Conservation (phyloP, 2,797 vertebrate species). For the Acanthis flammea region DNA sequence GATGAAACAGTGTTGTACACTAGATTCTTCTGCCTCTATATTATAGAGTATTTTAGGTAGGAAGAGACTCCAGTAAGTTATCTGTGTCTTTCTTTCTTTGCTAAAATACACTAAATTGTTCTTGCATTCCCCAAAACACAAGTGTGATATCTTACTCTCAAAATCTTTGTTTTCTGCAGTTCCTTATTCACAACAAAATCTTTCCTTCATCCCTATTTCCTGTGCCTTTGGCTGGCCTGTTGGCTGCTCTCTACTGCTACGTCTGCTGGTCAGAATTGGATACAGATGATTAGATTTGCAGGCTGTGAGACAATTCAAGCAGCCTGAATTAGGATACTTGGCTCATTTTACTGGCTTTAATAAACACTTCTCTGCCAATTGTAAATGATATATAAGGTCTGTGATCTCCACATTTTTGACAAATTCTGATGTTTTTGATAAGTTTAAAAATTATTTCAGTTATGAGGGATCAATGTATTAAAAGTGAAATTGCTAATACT, state of each 20-base stretch:
- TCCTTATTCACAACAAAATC: not conserved
- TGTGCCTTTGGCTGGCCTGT: not conserved
- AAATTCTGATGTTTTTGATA: not conserved
- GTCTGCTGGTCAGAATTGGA: not conserved
- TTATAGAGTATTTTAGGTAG: not conserved
- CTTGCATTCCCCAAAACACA: not conserved
- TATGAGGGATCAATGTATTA: accelerated
- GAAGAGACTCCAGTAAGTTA: not conserved
- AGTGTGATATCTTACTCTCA: not conserved
- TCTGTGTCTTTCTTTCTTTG: not conserved
- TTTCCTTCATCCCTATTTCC: not conserved
- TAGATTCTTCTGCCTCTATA: not conserved
- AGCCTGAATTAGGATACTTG: not conserved
- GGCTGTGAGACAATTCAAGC: not conserved
- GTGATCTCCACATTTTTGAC: not conserved
- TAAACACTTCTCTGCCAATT: not conserved
- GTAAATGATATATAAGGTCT: not conserved
- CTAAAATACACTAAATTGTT: not conserved
- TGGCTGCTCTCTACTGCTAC: not conserved
- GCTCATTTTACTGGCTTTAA: not conserved
- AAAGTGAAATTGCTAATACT: not conserved
- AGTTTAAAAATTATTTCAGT: not conserved
- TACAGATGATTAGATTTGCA: not conserved
- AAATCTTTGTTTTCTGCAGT: not conserved
- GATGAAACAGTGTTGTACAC: not conserved